Evolutionary conservation across 2,888 invertebrate genomes (phyloP).

Genomic region (Abrostola tripartita): DNA sequence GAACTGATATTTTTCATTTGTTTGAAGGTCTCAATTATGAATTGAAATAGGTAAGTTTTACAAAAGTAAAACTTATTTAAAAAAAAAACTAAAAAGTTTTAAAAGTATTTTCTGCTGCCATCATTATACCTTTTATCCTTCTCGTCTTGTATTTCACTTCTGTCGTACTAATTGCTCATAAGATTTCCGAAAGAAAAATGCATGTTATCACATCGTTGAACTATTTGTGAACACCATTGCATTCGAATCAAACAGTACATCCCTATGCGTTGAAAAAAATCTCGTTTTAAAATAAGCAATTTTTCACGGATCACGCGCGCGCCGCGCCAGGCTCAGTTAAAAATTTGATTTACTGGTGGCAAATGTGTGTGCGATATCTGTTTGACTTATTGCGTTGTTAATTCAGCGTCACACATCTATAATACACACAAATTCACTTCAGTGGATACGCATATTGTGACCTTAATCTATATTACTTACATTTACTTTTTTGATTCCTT

Average conservation of each 20-base stretch:
- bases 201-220: slow-evolving; percentile 11
- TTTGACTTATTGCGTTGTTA: slow-evolving; percentile 77
- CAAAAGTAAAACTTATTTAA: too few relatives aligned
- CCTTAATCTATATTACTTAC: too few relatives aligned
- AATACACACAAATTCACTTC: slow-evolving; percentile 1
- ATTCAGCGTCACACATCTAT: slow-evolving; percentile 40
- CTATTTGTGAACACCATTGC: slow-evolving; percentile 51
- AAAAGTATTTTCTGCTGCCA: too few relatives aligned
- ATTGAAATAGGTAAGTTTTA: too few relatives aligned
- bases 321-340: slow-evolving; percentile 65
- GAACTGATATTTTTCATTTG: too few relatives aligned
- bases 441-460: neutral
- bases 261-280: slow-evolving; percentile 72
- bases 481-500: too few relatives aligned
- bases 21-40: too few relatives aligned
- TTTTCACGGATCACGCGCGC: slow-evolving; percentile 80
- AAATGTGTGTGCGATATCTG: slow-evolving; percentile 78
- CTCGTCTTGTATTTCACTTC: neutral
- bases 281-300: slow-evolving; percentile 81
- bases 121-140: too few relatives aligned
- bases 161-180: neutral
- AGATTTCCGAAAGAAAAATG: too few relatives aligned
- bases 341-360: slow-evolving; percentile 81
- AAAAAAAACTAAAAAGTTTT: too few relatives aligned
- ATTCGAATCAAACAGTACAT: slow-evolving; percentile 61